Evolutionary conservation across 2,888 invertebrate species (phyloP).

Genomic region (Pelosia muscerda): DNA sequence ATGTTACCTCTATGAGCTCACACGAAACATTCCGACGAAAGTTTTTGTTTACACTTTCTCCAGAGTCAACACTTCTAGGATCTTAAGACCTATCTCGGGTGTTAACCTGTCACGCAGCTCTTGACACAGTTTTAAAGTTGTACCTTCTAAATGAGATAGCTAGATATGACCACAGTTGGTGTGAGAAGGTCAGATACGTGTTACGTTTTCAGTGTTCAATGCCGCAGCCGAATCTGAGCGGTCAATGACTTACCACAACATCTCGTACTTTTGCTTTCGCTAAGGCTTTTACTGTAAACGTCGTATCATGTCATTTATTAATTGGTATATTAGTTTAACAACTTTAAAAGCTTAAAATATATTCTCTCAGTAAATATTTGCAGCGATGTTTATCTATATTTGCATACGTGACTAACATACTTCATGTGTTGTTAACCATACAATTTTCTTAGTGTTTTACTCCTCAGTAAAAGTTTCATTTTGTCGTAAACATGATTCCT

Average conservation of each 20-base stretch:
- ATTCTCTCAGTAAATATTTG: slow-evolving; percentile 26
- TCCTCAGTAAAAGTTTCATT: slow-evolving; percentile 4
- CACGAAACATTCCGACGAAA: slow-evolving; percentile 54
- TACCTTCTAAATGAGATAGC: slow-evolving; percentile 49
- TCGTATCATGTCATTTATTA: slow-evolving; percentile 42
- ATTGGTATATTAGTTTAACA: slow-evolving; percentile 37
- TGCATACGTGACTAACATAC: slow-evolving; percentile 21
- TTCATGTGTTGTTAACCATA: background rate
- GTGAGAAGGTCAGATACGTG: slow-evolving; percentile 43
- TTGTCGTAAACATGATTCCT: background rate
- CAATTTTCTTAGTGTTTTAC: background rate
- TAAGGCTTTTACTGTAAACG: slow-evolving; percentile 57
- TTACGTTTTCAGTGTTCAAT: slow-evolving; percentile 50
- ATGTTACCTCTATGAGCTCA: slow-evolving; percentile 58
- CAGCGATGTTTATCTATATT: slow-evolving; percentile 40
- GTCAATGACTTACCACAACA: slow-evolving; percentile 62
- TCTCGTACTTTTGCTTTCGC: slow-evolving; percentile 72
- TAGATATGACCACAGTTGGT: slow-evolving; percentile 37
- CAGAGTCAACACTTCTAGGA: slow-evolving; percentile 60
- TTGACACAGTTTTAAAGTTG: slow-evolving; percentile 41
- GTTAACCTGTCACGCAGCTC: slow-evolving; percentile 57
- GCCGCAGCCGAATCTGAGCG: slow-evolving; percentile 60
- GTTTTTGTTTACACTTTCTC: slow-evolving; percentile 81
- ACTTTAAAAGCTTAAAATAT: slow-evolving; percentile 22
- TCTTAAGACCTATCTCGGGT: slow-evolving; percentile 60